These are phyloP conservation scores for Eulemur macaco DNA, from an alignment of 2,113 vertebrate genomes.

Conservation along the genomic window DNA sequence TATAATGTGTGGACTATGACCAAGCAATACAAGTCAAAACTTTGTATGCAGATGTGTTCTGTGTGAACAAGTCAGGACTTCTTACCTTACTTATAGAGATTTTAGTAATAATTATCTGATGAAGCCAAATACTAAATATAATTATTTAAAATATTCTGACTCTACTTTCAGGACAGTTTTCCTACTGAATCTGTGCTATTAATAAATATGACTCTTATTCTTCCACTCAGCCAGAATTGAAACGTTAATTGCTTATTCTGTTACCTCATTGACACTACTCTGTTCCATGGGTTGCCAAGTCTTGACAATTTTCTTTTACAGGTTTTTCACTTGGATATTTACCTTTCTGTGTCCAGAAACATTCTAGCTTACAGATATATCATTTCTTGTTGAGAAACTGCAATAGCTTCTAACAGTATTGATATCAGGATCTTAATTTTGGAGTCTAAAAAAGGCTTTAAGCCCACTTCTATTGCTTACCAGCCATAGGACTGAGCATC, in stretches of 20 bases:
- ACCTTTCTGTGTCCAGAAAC: not conserved
- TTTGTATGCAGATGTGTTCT: not conserved
- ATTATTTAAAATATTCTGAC: slow-evolving; percentile 19
- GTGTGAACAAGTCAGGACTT: not conserved
- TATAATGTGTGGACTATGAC: not conserved
- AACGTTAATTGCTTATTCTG: not conserved
- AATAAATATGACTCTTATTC: not conserved
- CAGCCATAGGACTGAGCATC: not conserved
- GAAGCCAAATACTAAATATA: not conserved
- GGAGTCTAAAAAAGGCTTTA: not conserved
- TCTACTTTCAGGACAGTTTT: not conserved
- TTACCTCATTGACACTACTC: not conserved
- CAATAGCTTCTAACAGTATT: not conserved
- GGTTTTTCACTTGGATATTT: not conserved
- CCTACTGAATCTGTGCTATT: not conserved
- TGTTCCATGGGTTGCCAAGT: not conserved
- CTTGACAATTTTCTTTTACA: not conserved
- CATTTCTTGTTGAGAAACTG: not conserved
- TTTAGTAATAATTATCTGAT: not conserved
- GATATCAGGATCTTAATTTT: not conserved
- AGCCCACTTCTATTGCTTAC: not conserved
- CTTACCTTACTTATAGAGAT: not conserved
- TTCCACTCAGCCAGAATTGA: not conserved
- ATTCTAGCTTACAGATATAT: not conserved
- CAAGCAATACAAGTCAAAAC: not conserved